Evolutionary conservation across 2,888 invertebrate species (phyloP).

Genomic region (Torymus tubicola): DNA sequence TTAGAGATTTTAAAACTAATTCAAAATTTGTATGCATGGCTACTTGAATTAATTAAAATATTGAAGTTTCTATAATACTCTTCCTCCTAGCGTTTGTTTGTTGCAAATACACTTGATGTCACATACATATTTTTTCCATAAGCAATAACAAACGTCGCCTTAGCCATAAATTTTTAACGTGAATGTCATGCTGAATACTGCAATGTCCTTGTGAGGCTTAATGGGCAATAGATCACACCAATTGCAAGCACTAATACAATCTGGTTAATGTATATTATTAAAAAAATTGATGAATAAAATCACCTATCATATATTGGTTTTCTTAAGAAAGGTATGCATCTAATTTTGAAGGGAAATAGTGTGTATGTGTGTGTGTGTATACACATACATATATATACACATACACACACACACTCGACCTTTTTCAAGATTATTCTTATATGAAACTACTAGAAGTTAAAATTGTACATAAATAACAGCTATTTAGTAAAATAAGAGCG

Average conservation of each 20-base stretch:
- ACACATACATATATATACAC: conserved; percentile 1
- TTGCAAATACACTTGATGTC: conserved; percentile 41
- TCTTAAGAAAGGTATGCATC: conserved; percentile 26
- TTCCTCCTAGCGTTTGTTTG: conserved; percentile 49
- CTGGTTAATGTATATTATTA: conserved; percentile 21
- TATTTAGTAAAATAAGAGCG: conserved; percentile 21
- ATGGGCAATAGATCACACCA: conserved; percentile 31
- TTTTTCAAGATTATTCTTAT: conserved; percentile 47
- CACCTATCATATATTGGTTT: conserved; percentile 28
- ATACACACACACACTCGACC: conserved; percentile 28
- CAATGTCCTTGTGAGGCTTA: conserved; percentile 50
- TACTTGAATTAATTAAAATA: conserved; percentile 29
- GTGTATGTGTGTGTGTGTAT: too few species aligned
- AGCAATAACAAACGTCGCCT: conserved; percentile 53
- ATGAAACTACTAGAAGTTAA: conserved; percentile 45
- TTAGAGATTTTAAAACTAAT: conserved; percentile 20
- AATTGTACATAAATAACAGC: conserved; percentile 40
- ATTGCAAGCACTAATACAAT: conserved; percentile 35
- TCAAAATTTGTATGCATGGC: conserved; percentile 32
- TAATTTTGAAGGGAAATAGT: conserved; percentile 46
- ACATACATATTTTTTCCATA: conserved; percentile 44
- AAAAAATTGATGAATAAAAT: conserved; percentile 37
- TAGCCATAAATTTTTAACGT: conserved; percentile 47
- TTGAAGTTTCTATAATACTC: conserved; percentile 48
- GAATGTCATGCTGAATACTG: conserved; percentile 49